Evolutionary conservation across 2,888 invertebrate genomes (phyloP), one percentile per base, ranked within the genome.

Genomic region (Tortricodes alternella): DNA sequence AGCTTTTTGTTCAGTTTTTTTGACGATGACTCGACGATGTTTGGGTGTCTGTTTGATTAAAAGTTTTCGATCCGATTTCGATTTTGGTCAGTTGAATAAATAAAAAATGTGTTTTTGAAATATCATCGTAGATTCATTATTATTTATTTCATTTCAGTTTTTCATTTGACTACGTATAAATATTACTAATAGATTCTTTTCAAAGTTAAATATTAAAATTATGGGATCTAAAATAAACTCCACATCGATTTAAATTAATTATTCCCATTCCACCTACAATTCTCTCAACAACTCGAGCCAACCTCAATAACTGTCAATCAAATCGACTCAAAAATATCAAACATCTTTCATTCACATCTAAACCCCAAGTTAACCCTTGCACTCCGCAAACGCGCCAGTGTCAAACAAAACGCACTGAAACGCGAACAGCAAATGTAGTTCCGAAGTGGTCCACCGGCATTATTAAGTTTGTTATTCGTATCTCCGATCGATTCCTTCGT

Each of bases 401-500:
- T 35, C 15, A 8, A 13, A 35, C 15, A 13, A 24, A 6, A n/a
- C 8, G 8, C 9, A 18, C 7, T 7, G 15, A n/a, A 7, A 2
- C 0, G 2, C 7, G 13, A 3, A 8, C 1, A 5, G 41, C 16
- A n/a, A 48, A 4, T 3, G 23, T 13, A n/a, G 32, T 13, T 11
- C 3, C n/a, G 7, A 16, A 23, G 46, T 53, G n/a, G 19, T 27
- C 27, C 39, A 34, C 4, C 15, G n/a, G 41, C 7, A 53, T 35
- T 15, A 6, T 19, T 24, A 46, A 46, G 23, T 39, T 49, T 19
- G 48, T 32, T 7, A 38, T 3, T 35, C 32, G 66, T 73, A 64
- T 66, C 73, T 68, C 68, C 68, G 68, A 83, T 79, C 80, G 72
- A 64, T 68, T 84, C 85, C 87, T 85, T 82, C 84, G 84, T 85